phyloP scores from a whole-genome alignment of 2,113 vertebrate genomes.

The Nibea coibor region DNA sequence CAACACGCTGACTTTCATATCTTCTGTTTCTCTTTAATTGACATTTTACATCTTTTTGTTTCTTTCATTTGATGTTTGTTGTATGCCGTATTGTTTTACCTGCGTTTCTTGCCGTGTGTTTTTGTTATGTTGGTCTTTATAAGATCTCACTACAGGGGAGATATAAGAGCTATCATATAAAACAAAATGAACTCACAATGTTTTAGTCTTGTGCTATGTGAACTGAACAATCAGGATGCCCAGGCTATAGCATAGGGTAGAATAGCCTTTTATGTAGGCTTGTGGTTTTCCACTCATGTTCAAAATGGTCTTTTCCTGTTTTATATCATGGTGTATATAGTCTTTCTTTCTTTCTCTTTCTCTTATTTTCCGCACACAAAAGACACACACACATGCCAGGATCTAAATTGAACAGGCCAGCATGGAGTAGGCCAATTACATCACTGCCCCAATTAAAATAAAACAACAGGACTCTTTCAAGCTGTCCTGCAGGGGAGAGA shows the following conservation, averaged over 20 bases:
- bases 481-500: conserved; percentile 82
- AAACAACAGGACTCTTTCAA: conserved; percentile 84
- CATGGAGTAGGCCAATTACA: conserved; percentile 83
- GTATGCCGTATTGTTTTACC: conserved; percentile 5
- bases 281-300: conserved; percentile 2
- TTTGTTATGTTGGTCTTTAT: conserved; percentile 16
- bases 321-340: not conserved
- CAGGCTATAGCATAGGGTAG: not conserved
- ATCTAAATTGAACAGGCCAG: conserved; percentile 80
- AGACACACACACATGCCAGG: conserved; percentile 45
- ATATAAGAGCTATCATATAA: not conserved
- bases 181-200: not conserved
- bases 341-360: not conserved
- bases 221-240: not conserved
- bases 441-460: conserved; percentile 83
- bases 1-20: conserved; percentile 7
- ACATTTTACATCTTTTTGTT: not conserved
- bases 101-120: not conserved
- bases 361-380: conserved; percentile 32
- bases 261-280: not conserved
- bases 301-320: not conserved
- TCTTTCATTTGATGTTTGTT: not conserved
- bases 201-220: not conserved
- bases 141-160: not conserved
- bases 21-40: not conserved